These are phyloP conservation scores for Tauraco erythrolophus DNA, from an alignment of 2,113 vertebrate genomes.

Conservation along the genomic window DNA sequence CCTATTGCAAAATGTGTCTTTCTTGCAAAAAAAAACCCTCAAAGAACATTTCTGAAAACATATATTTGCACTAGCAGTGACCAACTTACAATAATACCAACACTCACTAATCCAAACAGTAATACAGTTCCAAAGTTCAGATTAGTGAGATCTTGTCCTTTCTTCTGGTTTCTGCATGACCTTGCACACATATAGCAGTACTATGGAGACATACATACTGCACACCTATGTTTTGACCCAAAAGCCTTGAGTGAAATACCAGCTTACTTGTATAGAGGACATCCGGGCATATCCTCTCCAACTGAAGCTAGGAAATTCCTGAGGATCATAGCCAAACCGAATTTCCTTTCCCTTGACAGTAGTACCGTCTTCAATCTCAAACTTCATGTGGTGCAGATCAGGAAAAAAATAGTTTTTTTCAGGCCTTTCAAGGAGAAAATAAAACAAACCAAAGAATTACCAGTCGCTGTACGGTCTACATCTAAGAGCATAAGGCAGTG, in stretches of 20 bases:
- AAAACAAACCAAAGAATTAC: neutral
- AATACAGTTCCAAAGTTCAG: neutral
- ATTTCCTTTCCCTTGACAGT: constrained; percentile 77
- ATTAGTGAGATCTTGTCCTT: neutral
- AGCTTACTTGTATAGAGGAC: constrained; percentile 85
- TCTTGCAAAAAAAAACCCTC: neutral
- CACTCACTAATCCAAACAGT: neutral
- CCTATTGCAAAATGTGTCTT: accelerated
- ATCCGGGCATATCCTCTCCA: constrained; percentile 92
- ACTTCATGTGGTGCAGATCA: constrained; percentile 90
- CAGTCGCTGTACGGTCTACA: neutral
- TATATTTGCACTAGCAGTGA: neutral
- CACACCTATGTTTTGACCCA: neutral
- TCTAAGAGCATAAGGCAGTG: neutral
- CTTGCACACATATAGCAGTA: neutral
- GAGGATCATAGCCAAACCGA: constrained; percentile 86
- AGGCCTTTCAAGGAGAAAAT: constrained; percentile 77
- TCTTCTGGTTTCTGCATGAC: neutral
- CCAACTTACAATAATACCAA: neutral
- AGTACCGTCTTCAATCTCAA: constrained; percentile 90
- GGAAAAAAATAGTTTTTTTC: constrained; percentile 85
- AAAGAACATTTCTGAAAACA: neutral
- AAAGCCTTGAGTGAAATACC: neutral
- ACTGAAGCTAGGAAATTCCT: constrained; percentile 88
- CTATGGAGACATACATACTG: neutral